phyloP scores from a whole-genome alignment of 2,888 invertebrate species.

The Bimastos eiseni region DNA sequence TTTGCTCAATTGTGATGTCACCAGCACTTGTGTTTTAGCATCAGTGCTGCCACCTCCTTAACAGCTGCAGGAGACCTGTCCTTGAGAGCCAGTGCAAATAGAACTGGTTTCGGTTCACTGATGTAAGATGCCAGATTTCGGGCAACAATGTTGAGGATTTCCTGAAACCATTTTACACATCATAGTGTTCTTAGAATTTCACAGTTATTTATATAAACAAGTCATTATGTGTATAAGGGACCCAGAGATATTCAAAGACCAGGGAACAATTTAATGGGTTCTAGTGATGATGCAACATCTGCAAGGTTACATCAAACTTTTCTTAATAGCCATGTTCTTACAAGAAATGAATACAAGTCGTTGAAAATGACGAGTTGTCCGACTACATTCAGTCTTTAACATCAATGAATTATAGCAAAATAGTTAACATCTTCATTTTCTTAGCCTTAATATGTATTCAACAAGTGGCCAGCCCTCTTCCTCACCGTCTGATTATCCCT shows the following conservation, averaged over 20 bases:
- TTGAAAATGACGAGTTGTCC: neutral
- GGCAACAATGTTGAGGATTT: constrained; percentile 48
- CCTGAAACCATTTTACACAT: neutral
- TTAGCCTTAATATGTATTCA: neutral
- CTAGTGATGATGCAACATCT: neutral
- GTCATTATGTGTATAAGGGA: neutral
- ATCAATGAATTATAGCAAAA: neutral
- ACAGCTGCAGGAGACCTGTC: constrained; percentile 46
- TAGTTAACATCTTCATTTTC: neutral
- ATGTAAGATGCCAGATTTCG: constrained; percentile 51
- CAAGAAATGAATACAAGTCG: neutral
- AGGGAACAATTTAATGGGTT: neutral
- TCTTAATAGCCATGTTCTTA: neutral
- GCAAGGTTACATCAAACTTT: neutral
- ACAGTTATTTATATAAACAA: neutral
- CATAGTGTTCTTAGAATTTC: neutral
- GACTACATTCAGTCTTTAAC: neutral
- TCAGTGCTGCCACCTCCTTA: constrained; percentile 21
- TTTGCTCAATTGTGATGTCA: constrained; percentile 14
- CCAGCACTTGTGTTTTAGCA: constrained; percentile 28
- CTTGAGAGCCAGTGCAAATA: constrained; percentile 53
- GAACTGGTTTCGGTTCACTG: constrained; percentile 49
- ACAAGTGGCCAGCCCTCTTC: neutral
- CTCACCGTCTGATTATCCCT: neutral
- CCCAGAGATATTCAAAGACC: neutral